Evolutionary conservation across 1,140 invertebrate genomes (phyloP).

Genomic region (Euglossa dilemma): DNA sequence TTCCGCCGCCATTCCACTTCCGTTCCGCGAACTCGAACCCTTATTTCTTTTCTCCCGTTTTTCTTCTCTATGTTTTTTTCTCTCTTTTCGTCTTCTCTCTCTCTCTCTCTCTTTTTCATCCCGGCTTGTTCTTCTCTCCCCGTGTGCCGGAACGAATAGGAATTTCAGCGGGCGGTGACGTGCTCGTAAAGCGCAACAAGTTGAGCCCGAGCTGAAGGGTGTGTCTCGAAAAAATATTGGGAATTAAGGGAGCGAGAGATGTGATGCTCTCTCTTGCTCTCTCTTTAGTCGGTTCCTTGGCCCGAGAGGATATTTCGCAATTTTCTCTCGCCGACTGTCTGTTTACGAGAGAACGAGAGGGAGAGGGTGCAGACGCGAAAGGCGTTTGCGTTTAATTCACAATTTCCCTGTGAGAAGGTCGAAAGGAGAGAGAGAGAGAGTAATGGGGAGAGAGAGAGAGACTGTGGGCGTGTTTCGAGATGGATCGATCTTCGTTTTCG

Average conservation of each 20-base stretch:
- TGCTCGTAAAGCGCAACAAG: constrained; percentile 69
- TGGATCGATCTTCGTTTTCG: too few species aligned
- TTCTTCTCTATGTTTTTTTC: constrained; percentile 23
- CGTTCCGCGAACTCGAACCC: constrained; percentile 46
- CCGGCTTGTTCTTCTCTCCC: constrained; percentile 11
- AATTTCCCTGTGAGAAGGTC: background rate
- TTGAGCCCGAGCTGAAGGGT: constrained; percentile 58
- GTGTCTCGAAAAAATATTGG: constrained; percentile 65
- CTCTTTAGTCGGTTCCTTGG: background rate
- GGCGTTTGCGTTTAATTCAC: constrained; percentile 23
- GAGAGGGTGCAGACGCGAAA: background rate
- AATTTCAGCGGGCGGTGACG: constrained; percentile 68
- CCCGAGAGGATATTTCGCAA: constrained; percentile 27
- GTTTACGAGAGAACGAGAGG: background rate
- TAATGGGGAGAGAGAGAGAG: too few species aligned
- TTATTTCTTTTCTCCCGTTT: background rate
- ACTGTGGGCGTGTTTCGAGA: too few species aligned
- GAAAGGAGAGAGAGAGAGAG: too few species aligned
- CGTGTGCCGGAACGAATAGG: constrained; percentile 65
- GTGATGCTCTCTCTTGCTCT: constrained; percentile 9
- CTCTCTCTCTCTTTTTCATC: constrained; percentile 55
- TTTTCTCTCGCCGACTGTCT: constrained; percentile 7
- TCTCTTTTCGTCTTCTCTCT: constrained; percentile 3
- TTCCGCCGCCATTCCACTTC: constrained; percentile 40
- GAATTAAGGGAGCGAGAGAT: constrained; percentile 56